Evolutionary conservation across 2,113 vertebrate genomes (phyloP).

Genomic region (Oxyura jamaicensis): DNA sequence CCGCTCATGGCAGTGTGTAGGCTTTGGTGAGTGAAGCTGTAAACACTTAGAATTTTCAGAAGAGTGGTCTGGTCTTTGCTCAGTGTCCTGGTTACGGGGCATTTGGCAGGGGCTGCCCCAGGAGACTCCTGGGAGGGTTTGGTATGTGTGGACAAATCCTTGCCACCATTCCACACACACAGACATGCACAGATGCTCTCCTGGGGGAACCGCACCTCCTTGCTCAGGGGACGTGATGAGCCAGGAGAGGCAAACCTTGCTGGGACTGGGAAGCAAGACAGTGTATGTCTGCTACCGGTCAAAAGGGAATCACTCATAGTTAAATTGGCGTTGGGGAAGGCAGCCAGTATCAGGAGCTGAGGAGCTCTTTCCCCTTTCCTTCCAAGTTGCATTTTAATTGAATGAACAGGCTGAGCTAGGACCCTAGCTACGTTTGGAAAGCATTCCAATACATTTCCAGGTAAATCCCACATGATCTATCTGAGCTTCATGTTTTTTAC

Average conservation of each 20-base stretch:
- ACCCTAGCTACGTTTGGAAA: not conserved
- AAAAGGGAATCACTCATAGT: not conserved
- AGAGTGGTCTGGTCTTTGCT: not conserved
- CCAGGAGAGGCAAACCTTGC: no score
- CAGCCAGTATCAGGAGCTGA: not conserved
- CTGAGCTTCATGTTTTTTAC: not conserved
- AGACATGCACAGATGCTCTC: not conserved
- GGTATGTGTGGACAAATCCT: not conserved
- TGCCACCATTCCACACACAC: not conserved
- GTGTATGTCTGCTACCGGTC: not conserved
- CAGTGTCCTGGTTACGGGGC: not conserved
- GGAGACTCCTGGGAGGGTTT: not conserved
- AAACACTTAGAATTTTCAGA: not conserved
- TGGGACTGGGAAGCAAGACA: not conserved
- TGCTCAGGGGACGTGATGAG: not conserved
- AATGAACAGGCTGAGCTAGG: not conserved
- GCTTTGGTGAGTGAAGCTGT: not conserved
- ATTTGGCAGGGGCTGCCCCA: not conserved
- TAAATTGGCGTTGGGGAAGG: not conserved
- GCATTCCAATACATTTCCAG: not conserved
- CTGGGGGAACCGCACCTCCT: not conserved
- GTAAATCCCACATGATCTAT: not conserved
- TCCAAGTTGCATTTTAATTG: not conserved
- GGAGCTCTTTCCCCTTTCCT: not conserved
- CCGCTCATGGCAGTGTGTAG: fast-evolving